Evolutionary conservation across 2,113 vertebrate genomes (phyloP).

Genomic region (Thalassoma bifasciatum): DNA sequence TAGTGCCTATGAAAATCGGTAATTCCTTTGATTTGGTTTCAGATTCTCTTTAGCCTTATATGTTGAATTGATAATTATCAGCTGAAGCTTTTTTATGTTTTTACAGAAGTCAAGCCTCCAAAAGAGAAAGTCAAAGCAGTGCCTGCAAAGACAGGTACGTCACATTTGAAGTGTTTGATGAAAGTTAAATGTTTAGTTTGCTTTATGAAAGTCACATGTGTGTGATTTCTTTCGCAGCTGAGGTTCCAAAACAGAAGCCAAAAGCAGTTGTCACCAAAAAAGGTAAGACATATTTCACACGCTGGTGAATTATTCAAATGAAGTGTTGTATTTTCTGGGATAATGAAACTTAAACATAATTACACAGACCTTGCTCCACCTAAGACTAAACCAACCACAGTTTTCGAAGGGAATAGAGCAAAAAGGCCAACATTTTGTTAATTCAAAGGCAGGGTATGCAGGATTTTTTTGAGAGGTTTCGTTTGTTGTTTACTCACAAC

Average conservation of each 20-base stretch:
- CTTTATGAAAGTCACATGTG: not conserved
- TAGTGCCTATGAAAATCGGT: slow-evolving; percentile 69
- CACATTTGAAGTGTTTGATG: not conserved
- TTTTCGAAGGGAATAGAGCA: slow-evolving; percentile 46
- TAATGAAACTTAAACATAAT: slow-evolving; percentile 13
- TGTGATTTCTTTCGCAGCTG: slow-evolving; percentile 41
- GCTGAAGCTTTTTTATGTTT: not conserved
- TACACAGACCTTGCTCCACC: slow-evolving; percentile 35
- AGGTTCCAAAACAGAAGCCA: slow-evolving; percentile 47
- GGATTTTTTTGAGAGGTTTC: too few species aligned
- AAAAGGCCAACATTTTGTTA: not conserved
- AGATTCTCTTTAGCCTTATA: too few species aligned
- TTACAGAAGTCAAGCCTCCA: slow-evolving; percentile 28
- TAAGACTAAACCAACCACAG: slow-evolving; percentile 40
- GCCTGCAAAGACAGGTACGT: slow-evolving; percentile 38
- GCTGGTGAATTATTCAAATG: not conserved
- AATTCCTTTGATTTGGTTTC: not conserved
- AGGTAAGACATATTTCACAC: slow-evolving; percentile 22
- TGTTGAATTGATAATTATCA: not conserved
- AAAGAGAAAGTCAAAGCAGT: slow-evolving; percentile 37
- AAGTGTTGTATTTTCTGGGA: not conserved
- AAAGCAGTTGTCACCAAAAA: slow-evolving; percentile 47
- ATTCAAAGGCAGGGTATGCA: too few species aligned
- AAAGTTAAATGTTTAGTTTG: not conserved
- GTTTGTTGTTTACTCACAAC: too few species aligned